Percentiles rank a stretch among this genome's conserved stretches.
Conservation (phyloP, 1,140 invertebrate genomes). For the Chymomyza costata region DNA sequence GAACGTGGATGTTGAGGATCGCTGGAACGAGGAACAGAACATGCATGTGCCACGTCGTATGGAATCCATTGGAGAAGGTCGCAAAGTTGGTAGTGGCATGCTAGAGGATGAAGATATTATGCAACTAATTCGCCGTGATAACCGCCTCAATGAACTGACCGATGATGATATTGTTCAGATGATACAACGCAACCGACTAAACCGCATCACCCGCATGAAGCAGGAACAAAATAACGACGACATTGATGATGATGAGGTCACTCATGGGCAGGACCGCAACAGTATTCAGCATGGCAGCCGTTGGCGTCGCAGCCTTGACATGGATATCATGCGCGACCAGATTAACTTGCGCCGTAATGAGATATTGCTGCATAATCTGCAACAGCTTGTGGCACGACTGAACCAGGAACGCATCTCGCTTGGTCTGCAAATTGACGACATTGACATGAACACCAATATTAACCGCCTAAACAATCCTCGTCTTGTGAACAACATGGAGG, state of each 20-base stretch:
- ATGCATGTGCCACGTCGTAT: constrained; percentile 1
- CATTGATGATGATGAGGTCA: constrained; percentile 5
- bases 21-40: too few species aligned
- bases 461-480: constrained; percentile 16
- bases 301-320: constrained; percentile 36
- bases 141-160: constrained; percentile 28
- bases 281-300: constrained; percentile 16
- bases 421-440: neutral
- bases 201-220: constrained; percentile 4
- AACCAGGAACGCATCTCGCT: constrained; percentile 49
- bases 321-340: neutral
- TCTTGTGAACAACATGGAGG: constrained; percentile 12
- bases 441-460: constrained; percentile 1
- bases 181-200: constrained; percentile 33
- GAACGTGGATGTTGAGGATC: too few species aligned
- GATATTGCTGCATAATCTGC: constrained; percentile 43
- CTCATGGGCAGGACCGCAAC: too few species aligned
- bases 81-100: neutral
- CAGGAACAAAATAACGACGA: constrained; percentile 5
- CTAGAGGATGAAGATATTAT: constrained; percentile 42
- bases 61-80: constrained; percentile 3
- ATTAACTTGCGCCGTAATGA: constrained; percentile 32
- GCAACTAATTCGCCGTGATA: constrained; percentile 36
- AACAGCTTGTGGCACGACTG: constrained; percentile 52
- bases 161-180: constrained; percentile 46